These are phyloP conservation scores for Trochalopteron elliotii DNA, from an alignment of 2,113 vertebrate species.

Conservation along the genomic window DNA sequence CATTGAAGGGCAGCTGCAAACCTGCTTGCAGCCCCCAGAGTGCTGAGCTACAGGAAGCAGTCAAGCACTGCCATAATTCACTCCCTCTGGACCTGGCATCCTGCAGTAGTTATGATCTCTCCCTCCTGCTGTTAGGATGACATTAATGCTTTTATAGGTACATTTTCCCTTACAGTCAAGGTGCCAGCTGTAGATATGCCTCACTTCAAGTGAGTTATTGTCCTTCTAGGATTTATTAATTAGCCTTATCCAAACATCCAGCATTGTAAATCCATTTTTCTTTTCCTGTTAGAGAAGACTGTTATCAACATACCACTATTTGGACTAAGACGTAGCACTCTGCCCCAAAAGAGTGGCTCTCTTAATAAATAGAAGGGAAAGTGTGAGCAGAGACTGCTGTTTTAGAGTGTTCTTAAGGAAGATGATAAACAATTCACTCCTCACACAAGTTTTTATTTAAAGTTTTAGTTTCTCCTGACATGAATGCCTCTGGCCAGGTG, in stretches of 20 bases:
- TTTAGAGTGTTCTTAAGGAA: neutral
- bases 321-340: neutral
- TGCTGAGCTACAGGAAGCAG: neutral
- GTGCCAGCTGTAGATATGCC: constrained; percentile 19
- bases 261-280: neutral
- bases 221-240: constrained; percentile 24
- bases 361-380: neutral
- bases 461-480: neutral
- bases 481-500: neutral
- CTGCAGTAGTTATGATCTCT: neutral
- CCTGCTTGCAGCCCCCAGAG: accelerated
- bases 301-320: neutral
- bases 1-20: neutral
- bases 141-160: neutral
- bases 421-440: neutral
- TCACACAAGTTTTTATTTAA: neutral
- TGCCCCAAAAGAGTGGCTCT: neutral
- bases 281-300: neutral
- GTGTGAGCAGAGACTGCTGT: neutral
- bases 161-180: neutral
- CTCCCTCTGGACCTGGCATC: neutral
- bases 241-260: constrained; percentile 39
- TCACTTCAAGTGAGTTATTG: neutral
- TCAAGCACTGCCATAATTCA: neutral
- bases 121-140: neutral